Evolutionary conservation across 2,113 vertebrate genomes (phyloP).

Genomic region (Anser brachyrhynchus): DNA sequence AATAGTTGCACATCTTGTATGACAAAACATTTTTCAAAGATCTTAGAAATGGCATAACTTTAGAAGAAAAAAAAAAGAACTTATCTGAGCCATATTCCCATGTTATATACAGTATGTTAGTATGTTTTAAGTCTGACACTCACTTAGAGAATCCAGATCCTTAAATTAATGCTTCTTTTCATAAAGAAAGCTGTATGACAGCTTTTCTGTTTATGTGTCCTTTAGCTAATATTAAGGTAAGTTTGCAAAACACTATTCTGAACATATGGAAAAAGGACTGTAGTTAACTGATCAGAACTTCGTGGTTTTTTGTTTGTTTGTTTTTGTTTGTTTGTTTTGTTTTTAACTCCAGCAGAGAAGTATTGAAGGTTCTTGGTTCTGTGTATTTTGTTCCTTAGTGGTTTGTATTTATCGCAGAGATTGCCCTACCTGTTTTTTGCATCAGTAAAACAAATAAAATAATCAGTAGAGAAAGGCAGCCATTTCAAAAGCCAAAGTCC

Average conservation of each 20-base stretch:
- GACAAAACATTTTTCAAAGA: background rate
- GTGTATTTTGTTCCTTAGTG: background rate
- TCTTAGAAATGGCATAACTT: background rate
- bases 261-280: background rate
- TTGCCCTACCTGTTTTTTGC: background rate
- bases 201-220: background rate
- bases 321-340: background rate
- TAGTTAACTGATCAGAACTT: background rate
- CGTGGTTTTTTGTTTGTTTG: background rate
- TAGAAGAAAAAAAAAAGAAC: background rate
- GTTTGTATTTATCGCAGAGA: background rate
- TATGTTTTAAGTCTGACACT: background rate
- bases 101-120: background rate
- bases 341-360: background rate
- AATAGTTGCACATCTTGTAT: background rate
- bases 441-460: background rate
- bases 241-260: background rate
- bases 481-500: background rate
- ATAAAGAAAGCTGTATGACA: background rate
- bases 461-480: background rate
- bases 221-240: background rate
- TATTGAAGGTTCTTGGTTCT: background rate
- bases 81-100: background rate
- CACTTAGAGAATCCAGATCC: background rate
- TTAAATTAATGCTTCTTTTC: background rate